phyloP scores from a whole-genome alignment of 2,113 vertebrate genomes.

The Gallinago paraguaiae region DNA sequence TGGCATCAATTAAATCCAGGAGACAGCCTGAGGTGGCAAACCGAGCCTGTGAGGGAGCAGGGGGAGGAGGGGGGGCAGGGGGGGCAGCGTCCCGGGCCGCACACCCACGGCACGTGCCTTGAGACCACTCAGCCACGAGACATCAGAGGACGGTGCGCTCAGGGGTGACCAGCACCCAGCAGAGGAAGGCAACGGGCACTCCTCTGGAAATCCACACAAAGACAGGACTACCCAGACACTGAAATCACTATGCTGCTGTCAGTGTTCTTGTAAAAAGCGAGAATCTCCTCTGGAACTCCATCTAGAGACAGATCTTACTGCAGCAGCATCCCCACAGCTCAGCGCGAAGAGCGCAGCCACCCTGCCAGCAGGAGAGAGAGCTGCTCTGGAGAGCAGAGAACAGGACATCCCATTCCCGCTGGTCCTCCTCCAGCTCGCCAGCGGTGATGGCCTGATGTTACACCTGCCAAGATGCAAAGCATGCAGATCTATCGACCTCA shows the following conservation, averaged over 20 bases:
- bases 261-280: background rate
- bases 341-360: background rate
- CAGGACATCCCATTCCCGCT: accelerated
- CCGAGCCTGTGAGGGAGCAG: background rate
- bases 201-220: background rate
- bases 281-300: background rate
- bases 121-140: background rate
- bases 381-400: background rate
- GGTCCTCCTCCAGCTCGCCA: background rate
- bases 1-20: background rate
- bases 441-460: background rate
- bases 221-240: background rate
- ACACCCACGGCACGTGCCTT: accelerated
- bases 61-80: background rate
- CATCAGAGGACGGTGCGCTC: background rate
- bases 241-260: background rate
- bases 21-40: background rate
- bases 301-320: background rate
- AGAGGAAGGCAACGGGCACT: background rate
- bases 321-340: background rate
- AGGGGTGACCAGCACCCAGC: accelerated
- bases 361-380: background rate
- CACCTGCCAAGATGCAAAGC: background rate
- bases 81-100: background rate
- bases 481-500: background rate